Evolutionary conservation across 2,113 vertebrate species (phyloP).

Genomic region (Corydoras maculifer): DNA sequence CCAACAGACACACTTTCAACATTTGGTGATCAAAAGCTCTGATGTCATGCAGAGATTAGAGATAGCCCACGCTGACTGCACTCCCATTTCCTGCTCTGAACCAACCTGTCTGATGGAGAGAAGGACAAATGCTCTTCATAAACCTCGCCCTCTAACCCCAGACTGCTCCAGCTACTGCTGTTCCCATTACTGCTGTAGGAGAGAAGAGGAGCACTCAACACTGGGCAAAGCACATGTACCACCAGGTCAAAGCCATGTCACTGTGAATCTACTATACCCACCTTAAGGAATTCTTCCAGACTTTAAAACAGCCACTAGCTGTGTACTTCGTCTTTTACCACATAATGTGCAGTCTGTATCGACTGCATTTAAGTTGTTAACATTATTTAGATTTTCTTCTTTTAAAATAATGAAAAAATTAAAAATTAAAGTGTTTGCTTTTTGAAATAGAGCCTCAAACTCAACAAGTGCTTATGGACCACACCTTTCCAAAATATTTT

Average conservation of each 20-base stretch:
- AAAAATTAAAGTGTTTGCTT: not conserved
- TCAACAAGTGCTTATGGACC: conserved; percentile 43
- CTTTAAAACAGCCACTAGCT: too few species aligned
- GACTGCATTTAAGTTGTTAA: too few species aligned
- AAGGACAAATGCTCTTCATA: conserved; percentile 96
- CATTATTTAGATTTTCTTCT: too few species aligned
- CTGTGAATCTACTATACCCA: too few species aligned
- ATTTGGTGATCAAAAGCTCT: conserved; percentile 56
- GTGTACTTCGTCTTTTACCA: too few species aligned
- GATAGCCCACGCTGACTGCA: conserved; percentile 26
- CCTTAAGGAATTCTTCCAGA: too few species aligned
- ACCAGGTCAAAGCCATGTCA: conserved; percentile 13
- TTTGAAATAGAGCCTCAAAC: conserved; percentile 45
- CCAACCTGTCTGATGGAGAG: conserved; percentile 97
- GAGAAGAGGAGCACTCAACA: conserved; percentile 76
- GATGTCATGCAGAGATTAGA: conserved; percentile 75
- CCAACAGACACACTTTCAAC: conserved; percentile 34
- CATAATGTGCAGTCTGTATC: too few species aligned
- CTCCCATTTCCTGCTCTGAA: conserved; percentile 54
- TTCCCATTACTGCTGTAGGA: conserved; percentile 96
- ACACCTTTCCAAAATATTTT: conserved; percentile 64
- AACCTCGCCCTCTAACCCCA: conserved; percentile 96
- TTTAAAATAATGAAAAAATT: too few species aligned
- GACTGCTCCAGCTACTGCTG: conserved; percentile 99
- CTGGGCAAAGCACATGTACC: conserved; percentile 19